These are phyloP conservation scores for Diaprepes abbreviatus DNA, from an alignment of 2,888 invertebrate species.

Conservation along the genomic window DNA sequence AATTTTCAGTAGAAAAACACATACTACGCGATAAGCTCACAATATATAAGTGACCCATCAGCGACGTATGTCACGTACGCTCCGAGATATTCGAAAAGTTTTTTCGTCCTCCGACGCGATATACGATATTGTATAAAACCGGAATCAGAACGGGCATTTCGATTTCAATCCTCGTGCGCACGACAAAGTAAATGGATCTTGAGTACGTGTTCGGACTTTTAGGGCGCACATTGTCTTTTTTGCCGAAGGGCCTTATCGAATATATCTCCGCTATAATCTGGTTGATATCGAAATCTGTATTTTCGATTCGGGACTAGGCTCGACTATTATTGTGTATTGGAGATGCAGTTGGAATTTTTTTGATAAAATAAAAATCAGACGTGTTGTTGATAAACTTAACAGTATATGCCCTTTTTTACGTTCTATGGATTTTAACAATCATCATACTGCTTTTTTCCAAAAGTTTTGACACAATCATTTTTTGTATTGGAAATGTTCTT, in stretches of 20 bases:
- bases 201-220: constrained; percentile 59
- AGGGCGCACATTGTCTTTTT: constrained; percentile 40
- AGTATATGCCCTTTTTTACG: too few relatives aligned
- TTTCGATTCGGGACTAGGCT: constrained; percentile 34
- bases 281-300: constrained; percentile 45
- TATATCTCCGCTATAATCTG: constrained; percentile 42
- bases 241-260: constrained; percentile 42
- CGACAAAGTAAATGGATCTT: constrained; percentile 61
- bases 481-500: too few relatives aligned
- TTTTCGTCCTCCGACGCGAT: constrained; percentile 22
- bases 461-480: too few relatives aligned
- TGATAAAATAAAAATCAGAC: constrained; percentile 6
- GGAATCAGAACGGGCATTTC: constrained; percentile 53
- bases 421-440: too few relatives aligned
- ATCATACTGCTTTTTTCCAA: too few relatives aligned
- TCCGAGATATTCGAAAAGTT: constrained; percentile 31
- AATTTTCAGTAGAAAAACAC: background rate
- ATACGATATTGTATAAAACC: constrained; percentile 41
- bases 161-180: constrained; percentile 62
- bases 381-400: background rate
- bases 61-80: constrained; percentile 38
- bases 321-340: constrained; percentile 26
- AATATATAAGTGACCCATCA: constrained; percentile 41
- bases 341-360: constrained; percentile 23
- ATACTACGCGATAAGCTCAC: constrained; percentile 17